Base-by-base conservation (phyloP, 2,888 invertebrate species). In the Diaprepes abbreviatus region DNA sequence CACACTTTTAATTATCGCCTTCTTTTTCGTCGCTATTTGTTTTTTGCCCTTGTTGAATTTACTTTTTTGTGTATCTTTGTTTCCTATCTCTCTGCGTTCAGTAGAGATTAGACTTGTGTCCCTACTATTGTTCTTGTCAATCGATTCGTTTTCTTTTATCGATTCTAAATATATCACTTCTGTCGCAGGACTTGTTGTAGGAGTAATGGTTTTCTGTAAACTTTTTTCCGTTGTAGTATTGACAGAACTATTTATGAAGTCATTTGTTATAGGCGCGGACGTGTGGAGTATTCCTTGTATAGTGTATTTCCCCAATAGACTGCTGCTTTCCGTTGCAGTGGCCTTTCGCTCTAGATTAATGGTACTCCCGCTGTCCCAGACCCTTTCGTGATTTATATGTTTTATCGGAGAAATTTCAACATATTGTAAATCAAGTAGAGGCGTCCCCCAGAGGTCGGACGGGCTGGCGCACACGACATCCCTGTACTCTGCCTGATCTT, bases 401-500 rank as follows among this genome's bases (percentile, higher is more conserved):
- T 68, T 54, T 62, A 63, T 58, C 60, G 67, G 43, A 9, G 19
- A 40, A 55, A 71, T 59, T 71, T 78, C 77, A 7, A 71, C 73
- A 38, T 78, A 78, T 74, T 80, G 81, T 68, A 85, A 75, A 74
- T 84, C 83, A 24, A 84, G 74, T 1, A 85, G 75, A 2, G 80
- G 78, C 16, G 79, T 81, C 6, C 83, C 84, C 75, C 81, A 81
- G 19, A 84, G 74, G 48, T 83, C 81, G 0, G 80, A 75, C 3
- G 85, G 85, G 31, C 78, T 79, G 17, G 82, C 82, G 75, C 88
- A 89, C 7, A 78, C 73, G 14, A 87, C 82, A 66, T 82, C 76
- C 36, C 78, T 72, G 63, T 83, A 82, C 64, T 83, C 81, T 0
- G 79, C 77, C 31, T 86, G 84, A 31, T 85, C 82, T 70, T 87